These are phyloP conservation scores for Phorcus lineatus DNA, from an alignment of 2,888 invertebrate genomes.

Conservation along the genomic window DNA sequence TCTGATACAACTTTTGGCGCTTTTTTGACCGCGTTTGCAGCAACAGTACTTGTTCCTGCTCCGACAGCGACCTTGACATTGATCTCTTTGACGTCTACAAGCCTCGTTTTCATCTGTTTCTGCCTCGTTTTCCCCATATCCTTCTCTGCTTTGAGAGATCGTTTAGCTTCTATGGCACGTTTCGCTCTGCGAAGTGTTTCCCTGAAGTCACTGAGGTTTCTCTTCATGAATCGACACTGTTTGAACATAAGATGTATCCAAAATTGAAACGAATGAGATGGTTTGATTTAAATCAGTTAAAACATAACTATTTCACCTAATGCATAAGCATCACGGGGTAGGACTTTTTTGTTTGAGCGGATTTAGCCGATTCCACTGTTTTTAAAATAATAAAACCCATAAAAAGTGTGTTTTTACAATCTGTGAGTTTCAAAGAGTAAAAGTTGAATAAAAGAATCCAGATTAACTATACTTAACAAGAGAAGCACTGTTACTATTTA, in stretches of 20 bases:
- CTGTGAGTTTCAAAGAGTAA: too few species aligned
- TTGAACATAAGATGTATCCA: background rate
- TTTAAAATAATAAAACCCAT: too few species aligned
- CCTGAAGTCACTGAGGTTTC: background rate
- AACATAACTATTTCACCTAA: too few species aligned
- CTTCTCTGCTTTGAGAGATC: background rate
- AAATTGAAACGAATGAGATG: too few species aligned
- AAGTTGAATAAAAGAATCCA: too few species aligned
- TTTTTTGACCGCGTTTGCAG: background rate
- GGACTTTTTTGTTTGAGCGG: too few species aligned
- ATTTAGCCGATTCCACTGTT: too few species aligned
- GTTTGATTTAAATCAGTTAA: too few species aligned
- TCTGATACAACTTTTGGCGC: background rate
- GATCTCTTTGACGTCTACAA: conserved; percentile 4
- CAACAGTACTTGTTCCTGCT: background rate
- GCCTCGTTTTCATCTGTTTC: background rate
- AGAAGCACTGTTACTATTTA: too few species aligned
- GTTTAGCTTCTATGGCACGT: background rate
- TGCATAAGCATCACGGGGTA: too few species aligned
- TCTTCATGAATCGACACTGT: conserved; percentile 1
- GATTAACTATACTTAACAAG: too few species aligned
- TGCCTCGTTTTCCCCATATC: background rate
- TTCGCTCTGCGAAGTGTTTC: background rate
- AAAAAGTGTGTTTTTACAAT: too few species aligned
- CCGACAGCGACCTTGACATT: background rate